phyloP scores from a whole-genome alignment of 2,113 vertebrate species.

The Vidua macroura region DNA sequence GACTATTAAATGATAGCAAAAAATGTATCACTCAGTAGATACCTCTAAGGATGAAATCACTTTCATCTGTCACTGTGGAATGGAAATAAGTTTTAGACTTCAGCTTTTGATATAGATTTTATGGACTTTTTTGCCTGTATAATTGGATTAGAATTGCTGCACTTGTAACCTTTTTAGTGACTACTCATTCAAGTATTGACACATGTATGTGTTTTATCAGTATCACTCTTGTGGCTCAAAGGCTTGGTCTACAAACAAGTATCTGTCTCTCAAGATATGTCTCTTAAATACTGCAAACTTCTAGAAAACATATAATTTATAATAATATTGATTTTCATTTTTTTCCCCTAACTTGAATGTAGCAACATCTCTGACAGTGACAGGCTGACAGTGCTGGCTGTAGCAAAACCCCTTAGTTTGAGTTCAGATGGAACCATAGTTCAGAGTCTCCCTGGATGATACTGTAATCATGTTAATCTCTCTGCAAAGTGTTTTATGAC shows the following conservation, averaged over 20 bases:
- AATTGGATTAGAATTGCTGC: slow-evolving; percentile 40
- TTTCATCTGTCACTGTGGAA: slow-evolving; percentile 15
- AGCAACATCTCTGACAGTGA: background rate
- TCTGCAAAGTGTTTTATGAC: background rate
- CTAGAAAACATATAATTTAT: background rate
- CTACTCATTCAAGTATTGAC: slow-evolving; percentile 7
- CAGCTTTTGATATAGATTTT: slow-evolving; percentile 35
- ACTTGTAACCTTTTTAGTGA: slow-evolving; percentile 38
- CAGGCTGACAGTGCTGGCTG: background rate
- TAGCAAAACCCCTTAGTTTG: background rate
- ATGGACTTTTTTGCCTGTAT: background rate
- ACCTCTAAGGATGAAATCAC: background rate
- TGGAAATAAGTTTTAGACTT: slow-evolving; percentile 26
- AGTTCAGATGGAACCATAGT: background rate
- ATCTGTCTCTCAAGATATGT: background rate
- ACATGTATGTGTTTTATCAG: background rate
- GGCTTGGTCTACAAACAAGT: background rate
- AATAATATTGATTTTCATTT: slow-evolving; percentile 27
- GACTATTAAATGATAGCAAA: slow-evolving; percentile 50
- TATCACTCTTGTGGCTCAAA: background rate
- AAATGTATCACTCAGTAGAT: background rate
- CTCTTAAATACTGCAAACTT: background rate
- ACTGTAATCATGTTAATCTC: background rate
- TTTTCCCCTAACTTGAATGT: background rate
- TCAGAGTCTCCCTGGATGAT: background rate